Conservation (phyloP, 2,888 invertebrate species). For the Hypsopygia costalis region DNA sequence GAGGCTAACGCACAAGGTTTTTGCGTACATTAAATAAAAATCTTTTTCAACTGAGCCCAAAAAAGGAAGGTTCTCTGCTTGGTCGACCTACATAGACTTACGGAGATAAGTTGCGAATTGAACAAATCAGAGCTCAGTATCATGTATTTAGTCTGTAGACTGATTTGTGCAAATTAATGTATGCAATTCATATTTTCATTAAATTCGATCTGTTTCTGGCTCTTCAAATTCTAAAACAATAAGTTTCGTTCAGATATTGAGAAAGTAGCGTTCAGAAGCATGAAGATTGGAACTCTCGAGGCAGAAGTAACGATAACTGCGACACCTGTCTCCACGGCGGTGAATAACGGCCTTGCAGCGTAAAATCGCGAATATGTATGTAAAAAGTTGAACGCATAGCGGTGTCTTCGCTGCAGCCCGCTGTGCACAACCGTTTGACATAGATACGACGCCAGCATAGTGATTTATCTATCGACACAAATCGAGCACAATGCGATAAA, state of each 20-base stretch:
- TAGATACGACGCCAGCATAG: conserved; percentile 30
- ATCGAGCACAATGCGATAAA: not conserved
- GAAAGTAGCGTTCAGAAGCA: conserved; percentile 37
- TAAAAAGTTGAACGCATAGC: conserved; percentile 59
- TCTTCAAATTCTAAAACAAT: too few species aligned
- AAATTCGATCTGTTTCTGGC: too few species aligned
- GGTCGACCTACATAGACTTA: not conserved
- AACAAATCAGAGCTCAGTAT: not conserved
- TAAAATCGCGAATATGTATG: conserved; percentile 43
- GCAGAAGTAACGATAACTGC: conserved; percentile 43
- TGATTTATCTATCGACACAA: conserved; percentile 29
- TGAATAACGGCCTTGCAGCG: conserved; percentile 55
- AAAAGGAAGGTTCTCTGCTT: conserved; percentile 2
- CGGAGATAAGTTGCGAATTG: not conserved
- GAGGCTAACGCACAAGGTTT: conserved; percentile 40
- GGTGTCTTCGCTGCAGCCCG: conserved; percentile 40
- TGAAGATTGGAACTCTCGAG: conserved; percentile 34
- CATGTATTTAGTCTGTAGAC: too few species aligned
- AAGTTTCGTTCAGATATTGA: too few species aligned
- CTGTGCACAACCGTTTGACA: conserved; percentile 37
- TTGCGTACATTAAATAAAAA: conserved; percentile 29
- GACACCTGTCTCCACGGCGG: conserved; percentile 50
- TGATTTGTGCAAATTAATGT: too few species aligned
- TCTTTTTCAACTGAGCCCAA: conserved; percentile 23
- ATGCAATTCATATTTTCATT: too few species aligned